These are phyloP conservation scores for Plecturocebus donacophilus DNA, from an alignment of 2,113 vertebrate species.

Conservation along the genomic window DNA sequence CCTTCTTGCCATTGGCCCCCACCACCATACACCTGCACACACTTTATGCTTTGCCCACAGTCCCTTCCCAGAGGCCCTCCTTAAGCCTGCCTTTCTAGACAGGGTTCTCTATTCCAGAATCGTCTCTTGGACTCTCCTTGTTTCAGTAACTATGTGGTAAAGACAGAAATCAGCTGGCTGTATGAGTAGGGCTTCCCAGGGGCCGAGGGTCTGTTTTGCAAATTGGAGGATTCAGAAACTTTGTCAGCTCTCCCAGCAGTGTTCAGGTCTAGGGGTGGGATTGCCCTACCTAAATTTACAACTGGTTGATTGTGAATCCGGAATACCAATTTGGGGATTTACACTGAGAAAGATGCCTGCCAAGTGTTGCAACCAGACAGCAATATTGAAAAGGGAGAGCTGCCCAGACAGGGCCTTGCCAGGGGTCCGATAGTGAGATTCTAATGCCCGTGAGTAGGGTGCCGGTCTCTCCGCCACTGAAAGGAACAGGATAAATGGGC, in stretches of 20 bases:
- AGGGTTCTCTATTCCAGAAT: background rate
- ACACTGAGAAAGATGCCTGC: background rate
- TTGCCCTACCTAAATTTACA: background rate
- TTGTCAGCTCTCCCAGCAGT: background rate
- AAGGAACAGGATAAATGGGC: background rate
- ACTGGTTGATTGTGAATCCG: conserved; percentile 33
- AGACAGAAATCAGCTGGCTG: background rate
- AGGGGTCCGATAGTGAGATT: background rate
- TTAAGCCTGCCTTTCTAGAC: background rate
- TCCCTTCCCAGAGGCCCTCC: background rate
- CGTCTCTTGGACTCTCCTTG: background rate
- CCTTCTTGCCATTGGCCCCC: background rate
- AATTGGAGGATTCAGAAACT: conserved; percentile 2
- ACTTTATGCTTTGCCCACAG: background rate
- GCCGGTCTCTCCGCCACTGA: background rate
- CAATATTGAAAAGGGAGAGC: background rate
- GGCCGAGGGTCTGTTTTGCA: background rate
- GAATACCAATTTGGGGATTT: conserved; percentile 42
- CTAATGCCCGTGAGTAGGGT: background rate
- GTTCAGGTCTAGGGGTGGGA: conserved; percentile 13
- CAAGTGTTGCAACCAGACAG: background rate
- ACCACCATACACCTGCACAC: background rate
- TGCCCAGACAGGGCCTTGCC: background rate
- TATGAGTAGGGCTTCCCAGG: background rate
- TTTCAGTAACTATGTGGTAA: background rate